phyloP scores from a whole-genome alignment of 2,888 invertebrate genomes.

The Drosophila pseudotalamancana region DNA sequence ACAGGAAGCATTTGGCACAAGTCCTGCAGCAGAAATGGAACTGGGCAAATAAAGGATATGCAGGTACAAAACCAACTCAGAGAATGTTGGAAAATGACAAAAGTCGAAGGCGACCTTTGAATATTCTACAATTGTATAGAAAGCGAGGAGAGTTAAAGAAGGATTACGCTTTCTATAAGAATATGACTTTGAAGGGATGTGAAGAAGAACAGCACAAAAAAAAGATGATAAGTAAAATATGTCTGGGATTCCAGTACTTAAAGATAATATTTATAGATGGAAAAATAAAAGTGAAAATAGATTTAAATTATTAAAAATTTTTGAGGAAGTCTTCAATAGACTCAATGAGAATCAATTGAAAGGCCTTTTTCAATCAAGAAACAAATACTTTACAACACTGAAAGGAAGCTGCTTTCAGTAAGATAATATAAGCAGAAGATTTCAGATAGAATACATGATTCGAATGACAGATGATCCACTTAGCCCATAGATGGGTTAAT shows the following conservation, averaged over 20 bases:
- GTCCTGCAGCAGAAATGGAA: slow-evolving; percentile 46
- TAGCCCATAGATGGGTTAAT: neutral
- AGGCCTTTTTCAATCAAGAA: no score
- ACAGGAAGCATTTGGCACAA: slow-evolving; percentile 61
- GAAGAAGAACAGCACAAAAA: no score
- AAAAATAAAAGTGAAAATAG: neutral
- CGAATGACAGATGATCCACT: slow-evolving; percentile 1
- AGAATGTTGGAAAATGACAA: neutral
- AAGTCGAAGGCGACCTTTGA: slow-evolving; percentile 14
- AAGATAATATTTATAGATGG: no score
- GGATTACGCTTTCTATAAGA: no score
- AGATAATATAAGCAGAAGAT: no score
- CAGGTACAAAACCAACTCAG: slow-evolving; percentile 6
- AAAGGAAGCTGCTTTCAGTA: neutral
- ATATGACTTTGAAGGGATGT: no score
- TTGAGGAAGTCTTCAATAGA: neutral
- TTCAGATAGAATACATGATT: neutral
- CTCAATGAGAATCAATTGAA: no score
- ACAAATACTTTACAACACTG: no score
- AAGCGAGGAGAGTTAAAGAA: neutral
- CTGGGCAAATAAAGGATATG: slow-evolving; percentile 49
- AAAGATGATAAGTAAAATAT: no score
- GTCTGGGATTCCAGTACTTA: no score
- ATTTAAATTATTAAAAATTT: neutral
- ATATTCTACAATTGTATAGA: slow-evolving; percentile 21